Base-by-base conservation (phyloP, 2,888 invertebrate species). In the Euplexia lucipara region DNA sequence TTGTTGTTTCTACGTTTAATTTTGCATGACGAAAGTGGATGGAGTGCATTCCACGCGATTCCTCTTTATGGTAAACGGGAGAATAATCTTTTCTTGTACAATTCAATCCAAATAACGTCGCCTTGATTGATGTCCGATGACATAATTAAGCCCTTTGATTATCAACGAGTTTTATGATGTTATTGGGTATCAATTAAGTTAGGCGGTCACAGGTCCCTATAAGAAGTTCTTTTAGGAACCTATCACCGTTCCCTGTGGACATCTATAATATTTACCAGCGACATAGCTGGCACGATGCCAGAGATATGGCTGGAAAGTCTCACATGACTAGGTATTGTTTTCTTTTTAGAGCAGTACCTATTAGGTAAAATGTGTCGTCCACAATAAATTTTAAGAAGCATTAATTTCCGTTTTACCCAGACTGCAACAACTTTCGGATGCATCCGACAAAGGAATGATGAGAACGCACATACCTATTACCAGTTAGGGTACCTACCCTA, bases 1-100 rank as follows among this genome's bases (percentile, higher is more conserved):
- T 22, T 30, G 26, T 30, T 45, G 3, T 51, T 52, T 16, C 14
- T 47, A 52, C 35, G 30, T 51, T 45, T 68, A 5, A 45, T 14
- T 41, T 12, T 22, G n/a, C 16, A 39, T 22, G 26, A 39, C 8
- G 8, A 8, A n/a, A 34, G n/a, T 16, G 20, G 30, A 30, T 32
- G 9, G 4, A 18, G n/a, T 26, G 26, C n/a, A n/a, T 14, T n/a
- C 2, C n/a, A 4, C 10, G 7, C 26, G 32, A 42, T 22, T 41
- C 9, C n/a, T 2, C 12, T n/a, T n/a, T n/a, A n/a, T n/a, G n/a
- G 34, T 1, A 8, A 26, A 2, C 2, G 26, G 14, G n/a, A 37
- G 2, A 35, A 6, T 3, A 49, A 12, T n/a, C 1, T 42, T 20
- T 44, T 37, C n/a, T 22, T 32, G 9, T 12, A 37, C 3, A 10